These are phyloP conservation scores for Verasper variegatus DNA, from an alignment of 2,113 vertebrate species.

Conservation along the genomic window DNA sequence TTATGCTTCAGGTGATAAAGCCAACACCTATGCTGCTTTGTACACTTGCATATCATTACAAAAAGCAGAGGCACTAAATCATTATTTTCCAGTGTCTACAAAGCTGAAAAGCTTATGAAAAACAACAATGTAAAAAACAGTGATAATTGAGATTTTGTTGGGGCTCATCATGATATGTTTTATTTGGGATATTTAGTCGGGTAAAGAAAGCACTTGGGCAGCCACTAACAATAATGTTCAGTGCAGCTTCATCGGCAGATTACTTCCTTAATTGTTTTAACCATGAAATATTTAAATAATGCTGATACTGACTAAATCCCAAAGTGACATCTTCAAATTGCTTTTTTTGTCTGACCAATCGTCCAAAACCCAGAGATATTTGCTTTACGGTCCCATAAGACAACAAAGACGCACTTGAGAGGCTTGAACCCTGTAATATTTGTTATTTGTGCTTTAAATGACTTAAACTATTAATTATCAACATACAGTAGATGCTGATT, in stretches of 20 bases:
- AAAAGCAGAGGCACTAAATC: neutral
- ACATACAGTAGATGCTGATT: neutral
- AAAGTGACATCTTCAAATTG: neutral
- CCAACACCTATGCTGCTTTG: neutral
- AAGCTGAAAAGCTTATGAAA: neutral
- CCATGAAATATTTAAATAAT: neutral
- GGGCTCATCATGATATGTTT: neutral
- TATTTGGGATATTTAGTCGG: neutral
- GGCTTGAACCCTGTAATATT: neutral
- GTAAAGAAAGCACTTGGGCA: neutral
- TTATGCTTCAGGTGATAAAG: neutral
- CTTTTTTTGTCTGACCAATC: constrained; percentile 8
- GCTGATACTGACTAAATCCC: neutral
- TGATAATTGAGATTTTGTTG: neutral
- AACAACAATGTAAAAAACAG: no score
- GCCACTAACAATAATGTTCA: neutral
- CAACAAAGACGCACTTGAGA: neutral
- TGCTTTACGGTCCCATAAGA: neutral
- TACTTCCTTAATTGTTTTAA: neutral
- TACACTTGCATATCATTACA: neutral
- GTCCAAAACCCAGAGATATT: constrained; percentile 1
- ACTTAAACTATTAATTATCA: neutral
- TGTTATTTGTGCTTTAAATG: neutral
- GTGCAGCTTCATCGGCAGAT: neutral
- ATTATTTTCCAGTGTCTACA: neutral